A percentile compares a stretch with the other conserved stretches of the same genome.
phyloP scores from a whole-genome alignment of 2,888 invertebrate species.

The Leptinotarsa rubiginosa region DNA sequence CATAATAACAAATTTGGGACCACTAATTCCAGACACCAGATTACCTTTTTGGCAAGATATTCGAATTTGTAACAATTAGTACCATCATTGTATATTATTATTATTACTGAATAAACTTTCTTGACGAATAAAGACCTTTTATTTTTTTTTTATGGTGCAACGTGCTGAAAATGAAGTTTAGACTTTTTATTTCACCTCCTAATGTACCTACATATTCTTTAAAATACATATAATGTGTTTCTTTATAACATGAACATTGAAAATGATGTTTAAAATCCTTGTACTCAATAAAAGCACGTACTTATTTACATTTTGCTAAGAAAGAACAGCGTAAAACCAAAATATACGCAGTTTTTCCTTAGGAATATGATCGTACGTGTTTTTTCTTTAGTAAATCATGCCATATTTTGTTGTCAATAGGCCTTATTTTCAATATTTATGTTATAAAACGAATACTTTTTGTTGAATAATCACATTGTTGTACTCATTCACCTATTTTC shows the following conservation, averaged over 20 bases:
- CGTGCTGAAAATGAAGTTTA: too few relatives aligned
- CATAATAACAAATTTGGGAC: background rate
- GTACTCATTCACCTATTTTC: background rate
- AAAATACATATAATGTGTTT: background rate
- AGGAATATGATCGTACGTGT: slow-evolving; percentile 1
- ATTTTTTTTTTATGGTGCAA: too few relatives aligned
- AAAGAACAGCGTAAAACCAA: background rate
- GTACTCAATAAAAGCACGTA: background rate
- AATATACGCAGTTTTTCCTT: slow-evolving; percentile 2
- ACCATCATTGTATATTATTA: background rate
- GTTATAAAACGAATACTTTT: slow-evolving; percentile 2
- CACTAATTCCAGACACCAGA: background rate
- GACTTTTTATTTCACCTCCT: too few relatives aligned
- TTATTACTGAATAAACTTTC: too few relatives aligned
- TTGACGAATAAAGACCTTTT: background rate
- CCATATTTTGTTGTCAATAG: slow-evolving; percentile 2
- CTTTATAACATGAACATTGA: background rate
- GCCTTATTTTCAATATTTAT: background rate
- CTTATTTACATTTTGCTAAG: too few relatives aligned
- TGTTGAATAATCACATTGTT: background rate
- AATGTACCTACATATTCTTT: too few relatives aligned
- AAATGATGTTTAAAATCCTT: background rate
- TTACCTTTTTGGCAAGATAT: slow-evolving; percentile 3
- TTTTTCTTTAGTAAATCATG: background rate
- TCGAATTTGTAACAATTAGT: background rate